Base-by-base conservation (phyloP, 2,113 vertebrate genomes). In the Semicossyphus pulcher region DNA sequence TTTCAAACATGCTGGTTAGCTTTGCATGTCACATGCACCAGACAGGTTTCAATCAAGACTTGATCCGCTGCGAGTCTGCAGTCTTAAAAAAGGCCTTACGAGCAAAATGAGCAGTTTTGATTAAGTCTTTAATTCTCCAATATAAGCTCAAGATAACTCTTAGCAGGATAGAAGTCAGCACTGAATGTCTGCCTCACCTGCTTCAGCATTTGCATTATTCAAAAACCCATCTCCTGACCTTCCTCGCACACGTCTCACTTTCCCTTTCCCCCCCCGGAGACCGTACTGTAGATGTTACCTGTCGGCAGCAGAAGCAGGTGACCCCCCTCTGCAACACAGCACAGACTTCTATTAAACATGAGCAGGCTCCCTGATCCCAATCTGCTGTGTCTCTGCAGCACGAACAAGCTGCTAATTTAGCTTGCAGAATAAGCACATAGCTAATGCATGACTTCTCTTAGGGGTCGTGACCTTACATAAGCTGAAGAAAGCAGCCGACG, bases 401-500 rank as follows among this genome's bases (percentile, higher is more conserved):
- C 42, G 26, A 57, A 54, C n/a, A 10, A 39, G 64, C n/a, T 8
- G 34, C n/a, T n/a, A n/a, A n/a, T n/a, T n/a, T n/a, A n/a, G n/a
- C n/a, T n/a, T n/a, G n/a, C n/a, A n/a, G n/a, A n/a, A n/a, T n/a
- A n/a, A n/a, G n/a, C n/a, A n/a, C n/a, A n/a, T 11, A 16, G 49
- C 16, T 34, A 10, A 47, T 53, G 44, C 58, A 2, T 39, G 51
- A 0, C n/a, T n/a, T n/a, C n/a, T n/a, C n/a, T n/a, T n/a, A n/a
- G n/a, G n/a, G 83, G 72, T 72, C n/a, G 4, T 18, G 69, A 63
- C 60, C 57, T 74, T 74, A 47, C 7, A 26, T 8, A 69, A 49
- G 49, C 8, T 10, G 23, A 37, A 56, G 25, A 58, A 29, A 62
- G n/a, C n/a, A n/a, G 45, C 36, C 20, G 5, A 14, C 2, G 3